Conservation (phyloP, 2,888 invertebrate species). For the Phytoseiulus persimilis region DNA sequence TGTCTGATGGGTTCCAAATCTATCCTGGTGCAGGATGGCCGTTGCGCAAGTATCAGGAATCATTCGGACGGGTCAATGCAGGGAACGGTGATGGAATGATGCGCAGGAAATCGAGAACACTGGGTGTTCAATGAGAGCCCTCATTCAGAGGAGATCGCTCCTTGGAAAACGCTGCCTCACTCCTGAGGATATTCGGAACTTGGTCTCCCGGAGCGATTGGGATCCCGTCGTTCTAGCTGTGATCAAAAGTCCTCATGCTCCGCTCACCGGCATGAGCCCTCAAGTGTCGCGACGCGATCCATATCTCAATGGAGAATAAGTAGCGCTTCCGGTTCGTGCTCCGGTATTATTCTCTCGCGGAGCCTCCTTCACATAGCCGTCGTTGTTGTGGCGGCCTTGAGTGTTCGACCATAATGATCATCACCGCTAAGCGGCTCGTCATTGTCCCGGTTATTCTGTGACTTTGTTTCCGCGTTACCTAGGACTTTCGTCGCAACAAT, state of each 20-base stretch:
- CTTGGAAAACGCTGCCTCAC: no score
- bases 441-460: background rate
- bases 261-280: background rate
- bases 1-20: background rate
- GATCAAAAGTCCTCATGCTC: background rate
- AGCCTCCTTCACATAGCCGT: no score
- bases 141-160: no score
- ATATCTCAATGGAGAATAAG: background rate
- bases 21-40: no score
- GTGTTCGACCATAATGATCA: background rate
- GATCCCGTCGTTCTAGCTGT: background rate
- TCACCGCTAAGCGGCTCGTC: background rate
- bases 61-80: background rate
- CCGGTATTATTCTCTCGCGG: background rate
- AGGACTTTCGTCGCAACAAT: background rate
- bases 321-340: background rate
- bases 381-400: background rate
- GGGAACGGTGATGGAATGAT: background rate
- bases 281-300: background rate
- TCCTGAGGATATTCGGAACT: background rate
- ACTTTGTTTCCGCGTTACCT: background rate
- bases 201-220: background rate
- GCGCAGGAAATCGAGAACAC: background rate
- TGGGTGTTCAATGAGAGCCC: no score
- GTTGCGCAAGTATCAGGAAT: background rate